Base-by-base conservation (phyloP, 2,888 invertebrate species). In the Adelognathus sp. region DNA sequence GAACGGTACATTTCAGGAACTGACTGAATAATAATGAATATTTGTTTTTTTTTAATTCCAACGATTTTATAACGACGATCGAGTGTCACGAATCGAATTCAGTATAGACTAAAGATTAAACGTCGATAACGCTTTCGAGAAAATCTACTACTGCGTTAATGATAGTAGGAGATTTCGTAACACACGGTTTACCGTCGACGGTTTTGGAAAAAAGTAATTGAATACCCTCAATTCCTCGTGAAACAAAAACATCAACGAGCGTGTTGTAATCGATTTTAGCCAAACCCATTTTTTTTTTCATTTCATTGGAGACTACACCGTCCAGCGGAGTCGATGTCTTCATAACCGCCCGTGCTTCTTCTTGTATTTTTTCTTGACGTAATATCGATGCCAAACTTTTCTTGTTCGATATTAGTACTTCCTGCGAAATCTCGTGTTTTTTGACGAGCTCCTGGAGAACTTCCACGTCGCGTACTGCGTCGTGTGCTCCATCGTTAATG, bases 131-230 rank as follows among this genome's bases (percentile, higher is more conserved):
- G 44, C 44, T 44, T 44, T 44, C 16, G 16, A 44, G 18, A 6
- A 46, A 63, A 63, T 29, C 63, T 31, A 63, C 16, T 21, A 63
- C 46, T 9, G 29, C 63, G 46, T 63, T 63, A 3, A 63, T 63
- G 24, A 63, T n/a, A 16, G 29, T 46, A 29, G 46, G n/a, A 24
- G 63, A 63, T 18, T 63, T 63, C 46, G 54, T 66, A 39, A 66
- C 66, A 66, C 66, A 21, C 1, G 54, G 54, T 66, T 66, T 66
- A 16, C 16, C 54, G 46, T 52, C 16, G 54, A 66, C 52, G 39
- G 29, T 52, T n/a, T 54, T 52, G 41, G 60, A 52, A 21, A 54
- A 14, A 14, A 54, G 54, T 29, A 31, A 29, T 14, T 24, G 1
- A 1, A 54, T 4, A 27, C 54, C 7, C n/a, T 54, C 29, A 29